Percentiles rank a stretch among this genome's conserved stretches.
phyloP scores from a whole-genome alignment of 2,113 vertebrate genomes.

The Brachyistius frenatus region DNA sequence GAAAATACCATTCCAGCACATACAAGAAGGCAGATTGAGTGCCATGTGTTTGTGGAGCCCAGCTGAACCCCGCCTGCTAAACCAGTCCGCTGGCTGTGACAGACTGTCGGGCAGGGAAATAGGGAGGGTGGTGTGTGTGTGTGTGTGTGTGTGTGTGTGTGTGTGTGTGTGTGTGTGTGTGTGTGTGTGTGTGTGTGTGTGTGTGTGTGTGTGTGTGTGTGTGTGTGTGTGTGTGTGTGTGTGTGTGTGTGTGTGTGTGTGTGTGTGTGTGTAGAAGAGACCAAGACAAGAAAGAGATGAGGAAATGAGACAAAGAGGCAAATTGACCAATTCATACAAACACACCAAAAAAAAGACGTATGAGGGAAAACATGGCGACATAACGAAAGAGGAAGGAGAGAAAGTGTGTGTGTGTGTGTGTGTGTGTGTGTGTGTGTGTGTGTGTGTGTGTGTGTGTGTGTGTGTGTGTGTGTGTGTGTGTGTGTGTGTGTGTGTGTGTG shows the following conservation, averaged over 20 bases:
- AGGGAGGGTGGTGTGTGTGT: constrained; percentile 52
- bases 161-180: constrained; percentile 8
- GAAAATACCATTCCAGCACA: constrained; percentile 69
- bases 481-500: not conserved
- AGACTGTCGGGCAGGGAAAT: constrained; percentile 71
- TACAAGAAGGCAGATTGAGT: constrained; percentile 71
- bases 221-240: constrained; percentile 21
- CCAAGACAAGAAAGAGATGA: constrained; percentile 36
- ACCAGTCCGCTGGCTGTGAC: constrained; percentile 74
- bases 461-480: not conserved
- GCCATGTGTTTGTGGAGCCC: constrained; percentile 77
- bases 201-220: constrained; percentile 18
- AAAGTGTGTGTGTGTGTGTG: not conserved
- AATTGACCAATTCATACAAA: constrained; percentile 51
- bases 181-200: constrained; percentile 5
- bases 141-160: constrained; percentile 23
- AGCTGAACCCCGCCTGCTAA: constrained; percentile 74
- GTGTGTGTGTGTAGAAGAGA: constrained; percentile 18
- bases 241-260: constrained; percentile 1
- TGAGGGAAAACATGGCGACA: constrained; percentile 23
- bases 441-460: not conserved
- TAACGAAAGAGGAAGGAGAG: constrained; percentile 26
- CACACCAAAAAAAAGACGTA: constrained; percentile 28
- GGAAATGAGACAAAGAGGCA: constrained; percentile 59
- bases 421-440: not conserved